Evolutionary conservation across 2,888 invertebrate genomes (phyloP).

Genomic region (Sarcophaga caerulescens): DNA sequence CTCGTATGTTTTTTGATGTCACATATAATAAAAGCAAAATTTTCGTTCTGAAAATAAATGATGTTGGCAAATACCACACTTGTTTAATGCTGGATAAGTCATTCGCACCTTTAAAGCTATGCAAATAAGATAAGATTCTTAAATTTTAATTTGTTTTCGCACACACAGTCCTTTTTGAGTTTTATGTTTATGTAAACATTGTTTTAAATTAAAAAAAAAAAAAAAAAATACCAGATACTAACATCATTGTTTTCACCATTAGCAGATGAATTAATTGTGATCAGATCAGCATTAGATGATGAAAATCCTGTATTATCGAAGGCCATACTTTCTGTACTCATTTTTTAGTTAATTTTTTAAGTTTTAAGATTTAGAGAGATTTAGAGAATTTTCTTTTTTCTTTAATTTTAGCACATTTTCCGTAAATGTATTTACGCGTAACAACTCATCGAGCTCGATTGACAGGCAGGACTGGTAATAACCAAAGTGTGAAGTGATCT

Average conservation of each 20-base stretch:
- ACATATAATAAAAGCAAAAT: too few relatives aligned
- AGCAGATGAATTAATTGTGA: constrained; percentile 20
- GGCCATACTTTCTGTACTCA: constrained; percentile 27
- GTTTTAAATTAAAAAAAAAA: not conserved
- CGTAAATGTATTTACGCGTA: not conserved
- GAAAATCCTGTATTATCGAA: constrained; percentile 34
- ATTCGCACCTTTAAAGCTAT: too few relatives aligned
- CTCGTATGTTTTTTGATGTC: too few relatives aligned
- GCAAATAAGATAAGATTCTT: too few relatives aligned
- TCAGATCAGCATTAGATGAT: constrained; percentile 33
- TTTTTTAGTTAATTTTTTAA: constrained; percentile 8
- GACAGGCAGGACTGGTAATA: constrained; percentile 23
- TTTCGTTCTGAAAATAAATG: too few relatives aligned
- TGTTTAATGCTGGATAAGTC: too few relatives aligned
- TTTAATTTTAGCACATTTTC: constrained; percentile 22
- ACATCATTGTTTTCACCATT: constrained; percentile 37
- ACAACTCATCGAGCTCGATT: constrained; percentile 22
- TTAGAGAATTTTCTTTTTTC: not conserved
- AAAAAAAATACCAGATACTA: constrained; percentile 27
- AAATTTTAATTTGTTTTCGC: not conserved
- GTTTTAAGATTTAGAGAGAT: not conserved
- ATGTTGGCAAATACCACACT: too few relatives aligned
- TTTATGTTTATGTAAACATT: not conserved
- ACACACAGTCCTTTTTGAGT: not conserved
- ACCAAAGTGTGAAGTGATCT: constrained; percentile 28